Percentiles rank a stretch among this genome's conserved stretches.
These are phyloP conservation scores for Calyptomena viridis DNA, from an alignment of 2,113 vertebrate genomes.

Conservation along the genomic window DNA sequence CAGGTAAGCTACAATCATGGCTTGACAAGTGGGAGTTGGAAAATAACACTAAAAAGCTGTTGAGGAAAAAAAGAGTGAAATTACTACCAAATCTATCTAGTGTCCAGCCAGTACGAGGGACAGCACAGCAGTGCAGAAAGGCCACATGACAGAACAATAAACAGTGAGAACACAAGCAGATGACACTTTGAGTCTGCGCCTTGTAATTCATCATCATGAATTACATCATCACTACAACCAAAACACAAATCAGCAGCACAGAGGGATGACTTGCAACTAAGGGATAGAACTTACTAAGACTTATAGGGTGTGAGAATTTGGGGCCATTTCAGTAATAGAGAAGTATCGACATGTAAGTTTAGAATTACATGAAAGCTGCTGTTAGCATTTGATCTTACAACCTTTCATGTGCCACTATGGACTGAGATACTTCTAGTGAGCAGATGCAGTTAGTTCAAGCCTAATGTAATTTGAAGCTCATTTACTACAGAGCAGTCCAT, in stretches of 20 bases:
- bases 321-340: background rate
- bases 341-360: background rate
- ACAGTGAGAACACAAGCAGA: background rate
- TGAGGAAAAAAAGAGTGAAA: background rate
- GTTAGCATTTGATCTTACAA: background rate
- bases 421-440: background rate
- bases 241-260: background rate
- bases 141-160: background rate
- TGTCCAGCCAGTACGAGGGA: background rate
- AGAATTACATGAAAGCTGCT: background rate
- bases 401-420: background rate
- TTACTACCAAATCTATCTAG: background rate
- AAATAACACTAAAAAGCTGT: background rate
- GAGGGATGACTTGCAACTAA: background rate
- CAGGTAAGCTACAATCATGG: background rate
- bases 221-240: background rate
- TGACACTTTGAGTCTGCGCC: background rate
- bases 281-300: background rate
- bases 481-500: background rate
- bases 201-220: background rate
- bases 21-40: background rate
- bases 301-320: background rate
- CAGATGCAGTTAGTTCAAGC: background rate
- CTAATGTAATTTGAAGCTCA: constrained; percentile 2
- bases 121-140: background rate